A percentile compares a stretch with the other conserved stretches of the same genome.
Evolutionary conservation across 2,797 vertebrate species (phyloP).

Genomic region (Danio aesculapii): DNA sequence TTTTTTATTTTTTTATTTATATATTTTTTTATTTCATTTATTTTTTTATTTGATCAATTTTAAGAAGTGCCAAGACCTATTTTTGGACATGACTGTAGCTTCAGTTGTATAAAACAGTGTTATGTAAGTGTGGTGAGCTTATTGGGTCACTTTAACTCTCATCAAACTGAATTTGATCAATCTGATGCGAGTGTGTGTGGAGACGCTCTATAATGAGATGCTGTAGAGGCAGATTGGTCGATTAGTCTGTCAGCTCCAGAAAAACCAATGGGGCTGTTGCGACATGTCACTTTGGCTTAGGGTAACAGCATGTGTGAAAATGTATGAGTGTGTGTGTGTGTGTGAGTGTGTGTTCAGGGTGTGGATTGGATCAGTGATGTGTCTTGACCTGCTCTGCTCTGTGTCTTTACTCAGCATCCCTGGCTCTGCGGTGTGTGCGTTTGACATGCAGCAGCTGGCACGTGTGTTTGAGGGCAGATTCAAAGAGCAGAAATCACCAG

Average conservation of each 20-base stretch:
- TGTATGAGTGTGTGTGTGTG: neutral
- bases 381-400: slow-evolving; percentile 50
- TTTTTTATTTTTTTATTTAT: too few relatives aligned
- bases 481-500: slow-evolving; percentile 95
- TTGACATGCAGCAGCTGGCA: slow-evolving; percentile 95
- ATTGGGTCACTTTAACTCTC: neutral
- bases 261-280: neutral
- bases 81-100: neutral
- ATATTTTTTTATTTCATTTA: too few relatives aligned
- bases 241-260: slow-evolving; percentile 39
- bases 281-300: slow-evolving; percentile 10
- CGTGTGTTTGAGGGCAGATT: slow-evolving; percentile 93
- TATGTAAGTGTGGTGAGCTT: neutral
- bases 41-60: too few relatives aligned
- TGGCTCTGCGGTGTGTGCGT: slow-evolving; percentile 94
- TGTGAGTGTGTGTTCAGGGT: slow-evolving; percentile 33
- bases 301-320: neutral
- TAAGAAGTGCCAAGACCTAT: too few relatives aligned
- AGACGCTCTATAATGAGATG: slow-evolving; percentile 32
- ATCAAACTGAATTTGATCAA: slow-evolving; percentile 9
- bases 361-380: slow-evolving; percentile 46
- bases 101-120: neutral
- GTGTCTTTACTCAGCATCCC: slow-evolving; percentile 84
- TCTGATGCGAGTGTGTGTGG: slow-evolving; percentile 10
- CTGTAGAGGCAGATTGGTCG: slow-evolving; percentile 12